A percentile compares a stretch with the other conserved stretches of the same genome.
Evolutionary conservation across 1,140 invertebrate genomes (phyloP).

Genomic region (Brachionus rotundiformis): DNA sequence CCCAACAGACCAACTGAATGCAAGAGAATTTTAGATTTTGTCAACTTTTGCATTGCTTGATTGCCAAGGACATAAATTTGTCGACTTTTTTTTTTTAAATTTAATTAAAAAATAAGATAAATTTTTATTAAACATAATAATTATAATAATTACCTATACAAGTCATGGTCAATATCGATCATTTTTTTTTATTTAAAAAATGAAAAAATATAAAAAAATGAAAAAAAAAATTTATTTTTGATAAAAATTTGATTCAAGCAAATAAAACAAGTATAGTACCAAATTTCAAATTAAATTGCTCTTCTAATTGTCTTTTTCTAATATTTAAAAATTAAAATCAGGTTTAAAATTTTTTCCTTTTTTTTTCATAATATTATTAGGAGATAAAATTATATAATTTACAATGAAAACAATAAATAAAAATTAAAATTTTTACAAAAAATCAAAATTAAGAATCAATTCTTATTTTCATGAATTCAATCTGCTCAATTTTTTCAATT

Average conservation of each 20-base stretch:
- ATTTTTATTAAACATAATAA: not conserved
- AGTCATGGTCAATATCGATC: conserved; percentile 36
- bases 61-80: conserved; percentile 57
- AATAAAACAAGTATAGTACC: not conserved
- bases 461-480: too few species aligned
- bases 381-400: too few species aligned
- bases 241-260: not conserved
- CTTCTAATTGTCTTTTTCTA: not conserved
- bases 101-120: too few species aligned
- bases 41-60: conserved; percentile 63
- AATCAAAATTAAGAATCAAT: too few species aligned
- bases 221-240: conserved; percentile 19
- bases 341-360: too few species aligned
- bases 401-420: too few species aligned
- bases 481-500: too few species aligned
- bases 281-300: not conserved
- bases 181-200: not conserved
- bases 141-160: not conserved
- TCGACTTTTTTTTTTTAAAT: too few species aligned
- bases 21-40: conserved; percentile 59
- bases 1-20: conserved; percentile 63
- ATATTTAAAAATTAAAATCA: too few species aligned
- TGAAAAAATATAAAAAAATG: not conserved
- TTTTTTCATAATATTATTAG: too few species aligned
- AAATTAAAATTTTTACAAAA: too few species aligned